These are phyloP conservation scores for Trichogramma dendrolimi DNA, from an alignment of 2,888 invertebrate species.

Conservation along the genomic window DNA sequence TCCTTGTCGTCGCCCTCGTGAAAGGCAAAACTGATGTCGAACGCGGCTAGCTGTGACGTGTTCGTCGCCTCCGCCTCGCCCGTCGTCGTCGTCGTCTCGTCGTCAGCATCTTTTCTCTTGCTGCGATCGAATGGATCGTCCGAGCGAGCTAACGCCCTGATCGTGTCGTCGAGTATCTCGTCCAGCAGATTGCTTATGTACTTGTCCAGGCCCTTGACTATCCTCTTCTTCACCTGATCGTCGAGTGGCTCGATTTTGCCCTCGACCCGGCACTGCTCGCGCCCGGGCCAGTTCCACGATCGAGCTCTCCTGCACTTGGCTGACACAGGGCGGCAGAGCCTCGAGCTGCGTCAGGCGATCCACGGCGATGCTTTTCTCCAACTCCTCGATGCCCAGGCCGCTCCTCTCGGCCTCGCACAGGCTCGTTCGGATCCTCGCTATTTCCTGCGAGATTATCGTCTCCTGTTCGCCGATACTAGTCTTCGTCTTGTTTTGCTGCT, in stretches of 20 bases:
- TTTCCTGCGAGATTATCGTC: constrained; percentile 41
- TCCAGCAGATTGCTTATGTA: constrained; percentile 47
- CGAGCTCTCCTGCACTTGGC: constrained; percentile 1
- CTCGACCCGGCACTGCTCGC: constrained; percentile 13
- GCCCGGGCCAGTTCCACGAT: background rate
- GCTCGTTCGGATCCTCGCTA: constrained; percentile 45
- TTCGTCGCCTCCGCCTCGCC: constrained; percentile 1
- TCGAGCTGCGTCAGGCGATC: constrained; percentile 30
- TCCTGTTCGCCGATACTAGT: constrained; percentile 38
- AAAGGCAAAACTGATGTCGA: constrained; percentile 2
- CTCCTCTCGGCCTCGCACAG: constrained; percentile 44
- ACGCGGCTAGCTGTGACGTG: background rate
- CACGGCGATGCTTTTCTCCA: constrained; percentile 40
- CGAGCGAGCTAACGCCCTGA: constrained; percentile 39
- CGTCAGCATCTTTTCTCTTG: constrained; percentile 29
- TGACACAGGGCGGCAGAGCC: constrained; percentile 23
- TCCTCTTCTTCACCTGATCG: constrained; percentile 39
- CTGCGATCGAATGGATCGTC: constrained; percentile 28
- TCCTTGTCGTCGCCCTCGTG: constrained; percentile 15
- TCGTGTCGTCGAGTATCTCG: constrained; percentile 47
- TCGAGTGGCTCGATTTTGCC: constrained; percentile 22
- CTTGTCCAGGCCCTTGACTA: constrained; percentile 45
- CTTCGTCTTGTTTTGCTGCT: constrained; percentile 18
- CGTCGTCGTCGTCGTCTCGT: constrained; percentile 29
- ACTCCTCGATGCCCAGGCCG: constrained; percentile 39